Percentiles rank a stretch among this genome's conserved stretches.
These are phyloP conservation scores for Callipepla californica DNA, from an alignment of 2,113 vertebrate species.

Conservation along the genomic window DNA sequence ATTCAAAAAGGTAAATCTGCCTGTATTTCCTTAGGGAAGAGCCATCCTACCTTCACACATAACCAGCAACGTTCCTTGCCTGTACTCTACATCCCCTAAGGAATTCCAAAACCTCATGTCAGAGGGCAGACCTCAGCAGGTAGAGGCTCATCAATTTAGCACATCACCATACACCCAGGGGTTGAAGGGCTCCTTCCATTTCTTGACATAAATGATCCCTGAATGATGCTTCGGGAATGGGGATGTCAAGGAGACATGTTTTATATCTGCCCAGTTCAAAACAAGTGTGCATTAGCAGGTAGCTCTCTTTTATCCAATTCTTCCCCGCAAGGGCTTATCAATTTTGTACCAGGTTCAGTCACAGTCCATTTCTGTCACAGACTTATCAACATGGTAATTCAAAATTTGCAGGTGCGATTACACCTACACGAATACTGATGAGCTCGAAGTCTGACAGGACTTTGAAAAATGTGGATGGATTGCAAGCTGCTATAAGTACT, in stretches of 20 bases:
- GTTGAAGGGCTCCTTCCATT: not conserved
- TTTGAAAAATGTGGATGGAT: not conserved
- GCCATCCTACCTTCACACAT: not conserved
- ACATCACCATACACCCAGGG: not conserved
- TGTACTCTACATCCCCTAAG: not conserved
- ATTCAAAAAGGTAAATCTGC: not conserved
- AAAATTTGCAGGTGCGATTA: not conserved
- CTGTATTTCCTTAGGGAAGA: not conserved
- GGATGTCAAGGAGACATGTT: not conserved
- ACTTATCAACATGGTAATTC: not conserved
- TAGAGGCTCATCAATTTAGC: not conserved
- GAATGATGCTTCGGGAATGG: not conserved
- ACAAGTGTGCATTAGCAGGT: not conserved
- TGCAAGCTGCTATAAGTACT: not conserved
- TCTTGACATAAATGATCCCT: not conserved
- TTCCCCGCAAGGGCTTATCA: not conserved
- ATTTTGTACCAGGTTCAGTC: not conserved
- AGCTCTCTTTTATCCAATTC: not conserved
- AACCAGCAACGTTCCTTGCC: not conserved
- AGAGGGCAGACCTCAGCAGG: not conserved
- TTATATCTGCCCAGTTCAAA: not conserved
- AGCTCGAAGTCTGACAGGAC: not conserved
- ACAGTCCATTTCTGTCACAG: not conserved
- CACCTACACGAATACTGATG: not conserved
- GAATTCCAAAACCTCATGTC: not conserved